Evolutionary conservation across 1,140 invertebrate species (phyloP).

Genomic region (Drosophila ercepeae): DNA sequence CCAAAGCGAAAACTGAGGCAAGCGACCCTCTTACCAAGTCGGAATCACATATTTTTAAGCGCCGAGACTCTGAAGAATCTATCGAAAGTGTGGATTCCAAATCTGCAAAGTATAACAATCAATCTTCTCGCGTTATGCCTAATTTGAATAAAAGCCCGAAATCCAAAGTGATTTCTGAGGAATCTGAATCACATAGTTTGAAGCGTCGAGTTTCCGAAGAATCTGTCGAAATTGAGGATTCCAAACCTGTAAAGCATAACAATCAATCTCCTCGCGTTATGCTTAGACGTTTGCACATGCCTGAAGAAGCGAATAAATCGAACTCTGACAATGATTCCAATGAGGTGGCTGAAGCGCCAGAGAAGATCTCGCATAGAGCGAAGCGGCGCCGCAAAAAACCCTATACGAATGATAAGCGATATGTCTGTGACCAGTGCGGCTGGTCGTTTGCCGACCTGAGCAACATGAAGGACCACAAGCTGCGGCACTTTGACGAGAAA

Average conservation of each 20-base stretch:
- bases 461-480: slow-evolving; percentile 57
- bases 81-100: slow-evolving; percentile 1
- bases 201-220: too few species aligned
- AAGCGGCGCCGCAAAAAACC: not conserved
- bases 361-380: not conserved
- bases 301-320: not conserved
- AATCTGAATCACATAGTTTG: too few species aligned
- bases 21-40: slow-evolving; percentile 14
- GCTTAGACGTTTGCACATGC: slow-evolving; percentile 16
- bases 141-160: too few species aligned
- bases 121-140: too few species aligned
- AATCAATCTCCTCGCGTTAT: not conserved
- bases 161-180: too few species aligned
- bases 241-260: not conserved
- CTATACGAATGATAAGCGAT: slow-evolving; percentile 41
- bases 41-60: not conserved
- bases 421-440: slow-evolving; percentile 62
- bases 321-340: not conserved
- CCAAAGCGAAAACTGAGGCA: not conserved
- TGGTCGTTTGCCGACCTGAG: slow-evolving; percentile 58
- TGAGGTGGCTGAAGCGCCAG: not conserved
- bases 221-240: too few species aligned
- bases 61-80: not conserved
- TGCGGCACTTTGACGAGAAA: slow-evolving; percentile 49
- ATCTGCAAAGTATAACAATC: too few species aligned